Percentiles rank a stretch among this genome's conserved stretches.
Conservation (phyloP, 2,113 vertebrate genomes). For the Anoura caudifer region DNA sequence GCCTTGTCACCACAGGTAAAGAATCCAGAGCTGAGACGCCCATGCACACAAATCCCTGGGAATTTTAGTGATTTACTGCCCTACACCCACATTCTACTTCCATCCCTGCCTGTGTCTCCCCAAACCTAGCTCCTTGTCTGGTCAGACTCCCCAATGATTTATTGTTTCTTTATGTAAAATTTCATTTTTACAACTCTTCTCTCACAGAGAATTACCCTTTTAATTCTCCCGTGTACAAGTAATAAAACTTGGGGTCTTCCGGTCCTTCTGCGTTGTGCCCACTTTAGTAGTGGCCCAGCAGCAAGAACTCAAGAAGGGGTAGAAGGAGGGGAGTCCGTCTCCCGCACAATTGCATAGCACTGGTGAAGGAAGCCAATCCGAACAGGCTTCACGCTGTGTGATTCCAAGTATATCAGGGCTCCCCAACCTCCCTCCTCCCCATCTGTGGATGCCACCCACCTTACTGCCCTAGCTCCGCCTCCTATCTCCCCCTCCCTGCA, state of each 20-base stretch:
- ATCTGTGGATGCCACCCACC: no score
- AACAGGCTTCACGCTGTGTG: neutral
- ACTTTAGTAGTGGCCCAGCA: neutral
- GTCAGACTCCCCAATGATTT: neutral
- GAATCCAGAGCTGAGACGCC: neutral
- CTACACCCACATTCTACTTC: neutral
- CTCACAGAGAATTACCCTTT: neutral
- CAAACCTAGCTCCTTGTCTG: neutral
- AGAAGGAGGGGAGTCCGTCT: neutral
- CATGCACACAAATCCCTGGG: neutral
- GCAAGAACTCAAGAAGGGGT: no score
- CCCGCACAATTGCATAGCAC: neutral
- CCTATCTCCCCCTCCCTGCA: no score
- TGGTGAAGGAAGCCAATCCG: neutral
- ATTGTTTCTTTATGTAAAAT: neutral
- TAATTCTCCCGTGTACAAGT: neutral
- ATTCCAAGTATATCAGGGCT: neutral
- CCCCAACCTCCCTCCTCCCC: no score
- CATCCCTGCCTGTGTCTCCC: neutral
- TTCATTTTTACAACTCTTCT: no score
- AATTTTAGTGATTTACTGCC: neutral
- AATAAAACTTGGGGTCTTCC: neutral
- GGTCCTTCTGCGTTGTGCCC: neutral
- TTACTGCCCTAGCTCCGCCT: no score
- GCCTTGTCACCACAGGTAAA: neutral